These are phyloP conservation scores for Elgonia sp. DNA, from an alignment of 2,888 invertebrate species.

Conservation along the genomic window DNA sequence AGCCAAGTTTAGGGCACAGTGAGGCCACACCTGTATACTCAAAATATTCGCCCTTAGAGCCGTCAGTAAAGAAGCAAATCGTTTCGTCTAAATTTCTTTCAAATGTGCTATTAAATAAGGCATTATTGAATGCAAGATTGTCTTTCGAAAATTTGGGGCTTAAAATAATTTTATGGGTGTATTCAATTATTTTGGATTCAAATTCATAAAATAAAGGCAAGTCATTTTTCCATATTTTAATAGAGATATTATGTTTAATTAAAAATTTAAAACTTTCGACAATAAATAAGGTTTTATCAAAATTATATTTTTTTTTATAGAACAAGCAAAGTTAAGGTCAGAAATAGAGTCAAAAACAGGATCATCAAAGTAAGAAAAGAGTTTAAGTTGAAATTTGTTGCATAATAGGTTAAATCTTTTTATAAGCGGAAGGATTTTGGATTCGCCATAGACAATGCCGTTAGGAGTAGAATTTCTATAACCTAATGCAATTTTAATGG, in stretches of 20 bases:
- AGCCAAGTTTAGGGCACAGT: too few species aligned
- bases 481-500: neutral
- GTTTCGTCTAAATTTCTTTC: too few species aligned
- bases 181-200: too few species aligned
- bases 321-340: neutral
- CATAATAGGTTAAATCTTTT: neutral
- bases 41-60: too few species aligned
- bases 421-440: neutral
- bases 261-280: slow-evolving; percentile 18
- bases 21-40: too few species aligned
- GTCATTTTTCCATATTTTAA: neutral
- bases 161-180: too few species aligned
- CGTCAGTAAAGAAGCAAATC: too few species aligned
- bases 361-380: slow-evolving; percentile 2
- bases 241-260: neutral
- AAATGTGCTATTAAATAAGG: too few species aligned
- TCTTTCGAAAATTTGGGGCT: too few species aligned
- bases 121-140: too few species aligned
- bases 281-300: slow-evolving; percentile 19
- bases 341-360: slow-evolving; percentile 14
- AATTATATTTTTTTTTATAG: neutral
- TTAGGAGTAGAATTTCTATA: neutral
- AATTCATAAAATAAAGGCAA: too few species aligned
- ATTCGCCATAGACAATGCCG: neutral
- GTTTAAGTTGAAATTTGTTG: slow-evolving; percentile 16